Evolutionary conservation across 2,113 vertebrate species (phyloP).

Genomic region (Ageneiosus marmoratus): DNA sequence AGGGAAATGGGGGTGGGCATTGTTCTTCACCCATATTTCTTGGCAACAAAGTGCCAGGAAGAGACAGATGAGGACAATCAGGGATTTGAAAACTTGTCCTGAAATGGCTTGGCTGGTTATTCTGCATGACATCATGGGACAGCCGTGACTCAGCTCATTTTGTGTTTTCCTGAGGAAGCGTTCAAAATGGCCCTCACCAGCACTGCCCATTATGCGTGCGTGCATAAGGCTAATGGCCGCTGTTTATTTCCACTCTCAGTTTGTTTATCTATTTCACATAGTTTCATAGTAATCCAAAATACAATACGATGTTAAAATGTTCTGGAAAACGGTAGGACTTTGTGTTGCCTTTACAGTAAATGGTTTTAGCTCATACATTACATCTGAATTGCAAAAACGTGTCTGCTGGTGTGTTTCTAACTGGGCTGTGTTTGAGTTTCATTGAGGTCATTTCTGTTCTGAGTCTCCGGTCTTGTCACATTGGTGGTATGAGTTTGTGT

Average conservation of each 20-base stretch:
- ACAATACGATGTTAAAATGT: not conserved
- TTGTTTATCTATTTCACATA: not conserved
- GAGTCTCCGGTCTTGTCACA: slow-evolving; percentile 35
- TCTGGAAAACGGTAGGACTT: not conserved
- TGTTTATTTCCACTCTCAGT: not conserved
- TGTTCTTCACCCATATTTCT: slow-evolving; percentile 26
- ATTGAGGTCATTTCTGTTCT: slow-evolving; percentile 50
- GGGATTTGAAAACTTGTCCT: slow-evolving; percentile 17
- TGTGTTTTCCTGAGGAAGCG: slow-evolving; percentile 19
- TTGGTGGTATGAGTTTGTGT: slow-evolving; percentile 17
- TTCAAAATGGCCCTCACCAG: slow-evolving; percentile 43
- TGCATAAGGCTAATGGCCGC: not conserved
- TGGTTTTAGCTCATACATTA: not conserved
- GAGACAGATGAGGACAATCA: slow-evolving; percentile 35
- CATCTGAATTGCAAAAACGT: not conserved
- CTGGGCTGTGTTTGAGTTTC: slow-evolving; percentile 31
- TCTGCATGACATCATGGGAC: slow-evolving; percentile 32
- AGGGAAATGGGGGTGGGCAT: not conserved
- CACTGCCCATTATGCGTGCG: slow-evolving; percentile 1
- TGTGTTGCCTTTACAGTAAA: not conserved
- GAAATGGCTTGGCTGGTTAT: slow-evolving; percentile 44
- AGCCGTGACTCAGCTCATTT: slow-evolving; percentile 38
- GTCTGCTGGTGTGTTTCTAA: slow-evolving; percentile 36
- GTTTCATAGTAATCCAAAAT: not conserved
- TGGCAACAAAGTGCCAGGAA: not conserved